A percentile compares a stretch with the other conserved stretches of the same genome.
Conservation (phyloP, 2,888 invertebrate genomes). For the Noctua comes region DNA sequence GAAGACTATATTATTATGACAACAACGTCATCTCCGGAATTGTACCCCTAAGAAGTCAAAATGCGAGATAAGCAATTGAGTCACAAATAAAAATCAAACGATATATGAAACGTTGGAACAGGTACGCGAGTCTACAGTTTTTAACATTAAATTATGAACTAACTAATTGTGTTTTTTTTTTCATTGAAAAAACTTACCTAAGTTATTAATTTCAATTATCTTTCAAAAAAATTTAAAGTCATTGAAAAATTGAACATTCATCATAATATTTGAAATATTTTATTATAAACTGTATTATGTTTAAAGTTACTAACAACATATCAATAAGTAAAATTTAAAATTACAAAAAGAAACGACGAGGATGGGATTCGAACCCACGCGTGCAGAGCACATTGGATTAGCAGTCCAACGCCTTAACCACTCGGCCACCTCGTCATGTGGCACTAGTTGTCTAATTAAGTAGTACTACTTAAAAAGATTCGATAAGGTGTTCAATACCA, state of each 20-base stretch:
- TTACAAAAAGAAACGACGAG: slow-evolving; percentile 89
- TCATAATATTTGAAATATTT: background rate
- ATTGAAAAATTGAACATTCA: background rate
- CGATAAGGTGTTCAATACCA: background rate
- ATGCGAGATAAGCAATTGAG: no score
- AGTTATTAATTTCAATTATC: background rate
- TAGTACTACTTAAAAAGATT: background rate
- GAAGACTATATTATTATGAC: no score
- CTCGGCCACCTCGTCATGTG: slow-evolving; percentile 94
- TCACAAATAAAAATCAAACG: background rate
- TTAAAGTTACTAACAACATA: slow-evolving; percentile 1
- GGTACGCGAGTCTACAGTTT: background rate
- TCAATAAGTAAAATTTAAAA: slow-evolving; percentile 5
- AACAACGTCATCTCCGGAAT: no score
- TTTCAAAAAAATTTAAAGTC: background rate
- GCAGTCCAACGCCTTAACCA: slow-evolving; percentile 96
- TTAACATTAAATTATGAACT: background rate
- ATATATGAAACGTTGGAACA: background rate
- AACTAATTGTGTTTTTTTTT: background rate
- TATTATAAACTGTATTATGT: background rate
- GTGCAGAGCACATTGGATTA: slow-evolving; percentile 96
- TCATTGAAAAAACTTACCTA: background rate
- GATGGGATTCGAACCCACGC: slow-evolving; percentile 96
- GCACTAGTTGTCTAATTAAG: background rate
- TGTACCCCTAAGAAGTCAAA: no score